Evolutionary conservation across 2,797 vertebrate genomes (phyloP).

Genomic region (Neoniphon sammara): DNA sequence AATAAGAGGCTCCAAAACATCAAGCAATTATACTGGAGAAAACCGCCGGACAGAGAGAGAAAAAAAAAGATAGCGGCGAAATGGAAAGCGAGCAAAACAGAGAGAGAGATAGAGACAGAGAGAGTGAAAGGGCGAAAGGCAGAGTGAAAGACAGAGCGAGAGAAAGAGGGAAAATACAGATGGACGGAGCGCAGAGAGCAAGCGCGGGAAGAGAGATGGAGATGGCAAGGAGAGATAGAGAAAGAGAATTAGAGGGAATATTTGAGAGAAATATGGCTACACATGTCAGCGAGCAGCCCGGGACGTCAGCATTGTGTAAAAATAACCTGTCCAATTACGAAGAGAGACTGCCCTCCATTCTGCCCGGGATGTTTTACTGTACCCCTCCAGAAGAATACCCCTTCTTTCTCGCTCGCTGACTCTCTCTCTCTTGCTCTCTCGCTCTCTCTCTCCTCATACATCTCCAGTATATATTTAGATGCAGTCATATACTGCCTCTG

Average conservation of each 20-base stretch:
- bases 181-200: constrained; percentile 24
- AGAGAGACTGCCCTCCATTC: constrained; percentile 60
- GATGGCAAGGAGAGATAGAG: constrained; percentile 52
- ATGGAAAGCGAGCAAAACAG: not conserved
- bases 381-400: constrained; percentile 17
- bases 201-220: constrained; percentile 48
- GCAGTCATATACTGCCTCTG: constrained; percentile 90
- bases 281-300: constrained; percentile 85
- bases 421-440: not conserved
- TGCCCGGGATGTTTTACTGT: constrained; percentile 56
- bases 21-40: constrained; percentile 60
- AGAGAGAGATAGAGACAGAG: constrained; percentile 18
- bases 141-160: constrained; percentile 39
- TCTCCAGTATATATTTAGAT: constrained; percentile 88
- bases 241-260: constrained; percentile 80
- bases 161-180: not conserved
- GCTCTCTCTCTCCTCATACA: constrained; percentile 21
- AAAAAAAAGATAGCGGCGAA: constrained; percentile 26
- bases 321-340: constrained; percentile 88
- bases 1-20: constrained; percentile 67
- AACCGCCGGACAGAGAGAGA: constrained; percentile 41
- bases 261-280: constrained; percentile 83
- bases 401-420: not conserved
- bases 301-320: constrained; percentile 86
- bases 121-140: constrained; percentile 19